Evolutionary conservation across 2,113 vertebrate species (phyloP).

Genomic region (Chaenocephalus aceratus): DNA sequence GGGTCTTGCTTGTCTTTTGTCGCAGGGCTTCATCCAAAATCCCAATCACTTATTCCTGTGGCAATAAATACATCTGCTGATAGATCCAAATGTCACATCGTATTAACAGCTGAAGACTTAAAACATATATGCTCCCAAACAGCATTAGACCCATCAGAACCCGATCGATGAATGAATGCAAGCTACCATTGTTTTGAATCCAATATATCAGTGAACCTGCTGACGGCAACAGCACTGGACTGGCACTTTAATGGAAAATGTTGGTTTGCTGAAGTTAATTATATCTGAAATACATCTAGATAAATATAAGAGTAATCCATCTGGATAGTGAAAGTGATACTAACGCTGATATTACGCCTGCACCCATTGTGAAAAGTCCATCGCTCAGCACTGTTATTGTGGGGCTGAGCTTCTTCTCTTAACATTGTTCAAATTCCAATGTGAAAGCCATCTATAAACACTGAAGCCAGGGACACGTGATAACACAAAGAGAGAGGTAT

Average conservation of each 20-base stretch:
- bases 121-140: slow-evolving; percentile 48
- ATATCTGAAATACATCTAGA: neutral
- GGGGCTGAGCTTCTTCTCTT: slow-evolving; percentile 32
- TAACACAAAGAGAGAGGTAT: slow-evolving; percentile 55
- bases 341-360: slow-evolving; percentile 34
- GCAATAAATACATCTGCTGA: slow-evolving; percentile 71
- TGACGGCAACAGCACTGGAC: neutral
- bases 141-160: slow-evolving; percentile 60
- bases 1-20: slow-evolving; percentile 58
- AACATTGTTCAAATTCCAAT: slow-evolving; percentile 74
- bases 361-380: slow-evolving; percentile 30
- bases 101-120: slow-evolving; percentile 62
- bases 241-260: neutral
- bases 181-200: slow-evolving; percentile 66
- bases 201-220: slow-evolving; percentile 45
- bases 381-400: slow-evolving; percentile 22
- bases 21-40: slow-evolving; percentile 62
- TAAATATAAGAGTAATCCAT: slow-evolving; percentile 12
- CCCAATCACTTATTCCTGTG: slow-evolving; percentile 65
- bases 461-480: slow-evolving; percentile 47
- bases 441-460: slow-evolving; percentile 72
- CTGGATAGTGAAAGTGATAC: slow-evolving; percentile 23
- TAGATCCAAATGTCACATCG: slow-evolving; percentile 71
- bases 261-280: neutral
- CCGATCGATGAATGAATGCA: slow-evolving; percentile 73